Base-by-base conservation (phyloP, 2,113 vertebrate species). In the Myrmophylax atrothorax region DNA sequence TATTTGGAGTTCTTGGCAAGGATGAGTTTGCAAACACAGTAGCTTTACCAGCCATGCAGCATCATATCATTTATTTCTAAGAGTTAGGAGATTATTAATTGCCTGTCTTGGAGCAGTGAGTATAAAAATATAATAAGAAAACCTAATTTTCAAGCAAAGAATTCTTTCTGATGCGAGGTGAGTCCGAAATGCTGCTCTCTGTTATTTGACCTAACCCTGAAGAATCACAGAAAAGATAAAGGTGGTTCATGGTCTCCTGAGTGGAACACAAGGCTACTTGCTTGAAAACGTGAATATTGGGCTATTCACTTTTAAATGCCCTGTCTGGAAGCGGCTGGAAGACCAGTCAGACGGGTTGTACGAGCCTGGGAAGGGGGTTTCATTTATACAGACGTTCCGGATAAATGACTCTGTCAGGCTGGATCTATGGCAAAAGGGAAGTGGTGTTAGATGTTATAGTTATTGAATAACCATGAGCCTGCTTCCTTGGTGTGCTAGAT, bases 401-500 rank as follows among this genome's bases (percentile, higher is more conserved):
- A 42, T 88, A 74, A 91, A 80, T 92, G 75, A 69, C 78, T 93
- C 59, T 29, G 80, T 76, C 84, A 87, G 84, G 49, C 87, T 82
- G 87, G 62, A 89, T 93, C 89, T 60, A 4, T 91, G 78, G 93
- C 74, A 63, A 28, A 69, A 82, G 87, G 89, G 93, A 97, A 95
- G 95, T 66, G 20, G n/a, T 68, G 91, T 67, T 94, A 35, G 69
- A 95, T 95, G 89, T 72, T 78, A 33, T 42, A 86, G 95, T 97
- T 96, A 96, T 55, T 97, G 87, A 96, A 91, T 96, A 96, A 91
- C 94, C 91, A 76, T 64, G 84, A 87, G 74, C 38, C 91, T 85
- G 77, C 94, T 95, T 95, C 91, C 94, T 96, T 91, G 93, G 95
- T 93, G 91, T 91, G 82, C 87, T 69, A 83, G 82, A 87, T 83